Evolutionary conservation across 2,888 invertebrate species (phyloP).

Genomic region (Aphelenchoides bicaudatus): DNA sequence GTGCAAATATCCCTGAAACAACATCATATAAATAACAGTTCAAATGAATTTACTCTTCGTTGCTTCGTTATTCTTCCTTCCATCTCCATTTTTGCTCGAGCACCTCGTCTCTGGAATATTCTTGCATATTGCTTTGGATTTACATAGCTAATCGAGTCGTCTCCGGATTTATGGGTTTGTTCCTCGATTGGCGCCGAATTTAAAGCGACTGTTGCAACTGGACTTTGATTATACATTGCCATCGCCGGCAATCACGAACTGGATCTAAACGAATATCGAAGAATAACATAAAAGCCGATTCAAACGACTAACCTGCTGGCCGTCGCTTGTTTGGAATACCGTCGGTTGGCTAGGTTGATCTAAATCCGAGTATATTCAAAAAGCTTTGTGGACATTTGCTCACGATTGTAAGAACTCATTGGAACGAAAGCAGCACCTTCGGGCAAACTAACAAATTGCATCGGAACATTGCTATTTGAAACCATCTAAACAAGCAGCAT

Average conservation of each 20-base stretch:
- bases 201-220: too few relatives aligned
- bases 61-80: slow-evolving; percentile 93
- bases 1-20: slow-evolving; percentile 48
- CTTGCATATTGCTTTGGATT: slow-evolving; percentile 96
- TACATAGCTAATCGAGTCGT: slow-evolving; percentile 86
- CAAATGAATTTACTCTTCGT: slow-evolving; percentile 63
- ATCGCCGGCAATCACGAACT: background rate
- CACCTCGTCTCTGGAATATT: slow-evolving; percentile 87
- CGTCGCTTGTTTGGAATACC: background rate
- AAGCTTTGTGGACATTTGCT: too few relatives aligned
- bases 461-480: slow-evolving; percentile 9
- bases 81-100: slow-evolving; percentile 87
- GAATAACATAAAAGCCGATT: background rate
- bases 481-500: slow-evolving; percentile 1
- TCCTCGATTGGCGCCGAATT: too few relatives aligned
- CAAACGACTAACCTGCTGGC: slow-evolving; percentile 4
- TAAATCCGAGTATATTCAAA: too few relatives aligned
- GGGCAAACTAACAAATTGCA: slow-evolving; percentile 32
- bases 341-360: background rate
- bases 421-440: slow-evolving; percentile 33
- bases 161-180: slow-evolving; percentile 20
- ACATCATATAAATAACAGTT: slow-evolving; percentile 2
- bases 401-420: slow-evolving; percentile 6
- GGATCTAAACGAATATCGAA: background rate
- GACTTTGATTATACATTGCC: background rate